These are phyloP conservation scores for Cantharis rustica DNA, from an alignment of 2,888 invertebrate species.

Conservation along the genomic window DNA sequence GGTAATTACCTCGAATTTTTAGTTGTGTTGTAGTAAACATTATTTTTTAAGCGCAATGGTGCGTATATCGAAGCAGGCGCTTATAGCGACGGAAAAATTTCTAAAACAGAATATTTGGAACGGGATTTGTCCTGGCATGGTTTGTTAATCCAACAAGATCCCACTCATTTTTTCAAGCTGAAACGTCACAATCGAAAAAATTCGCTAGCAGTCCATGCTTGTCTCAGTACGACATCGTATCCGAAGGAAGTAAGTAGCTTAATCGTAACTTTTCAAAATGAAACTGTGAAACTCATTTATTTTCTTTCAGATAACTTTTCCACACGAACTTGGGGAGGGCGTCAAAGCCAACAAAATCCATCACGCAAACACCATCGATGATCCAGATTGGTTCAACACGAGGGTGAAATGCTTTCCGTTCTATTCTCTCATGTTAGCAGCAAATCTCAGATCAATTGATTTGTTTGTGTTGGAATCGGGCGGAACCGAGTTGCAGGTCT, in stretches of 20 bases:
- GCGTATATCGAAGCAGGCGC: conserved; percentile 74
- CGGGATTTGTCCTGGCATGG: conserved; percentile 75
- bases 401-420: conserved; percentile 85
- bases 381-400: conserved; percentile 67
- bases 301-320: conserved; percentile 56
- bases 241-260: conserved; percentile 70
- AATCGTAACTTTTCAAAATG: neutral
- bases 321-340: conserved; percentile 57
- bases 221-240: conserved; percentile 76
- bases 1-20: conserved; percentile 46
- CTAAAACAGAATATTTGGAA: conserved; percentile 75
- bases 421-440: conserved; percentile 79
- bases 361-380: conserved; percentile 61
- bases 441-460: conserved; percentile 70
- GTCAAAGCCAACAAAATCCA: conserved; percentile 56
- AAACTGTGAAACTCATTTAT: neutral
- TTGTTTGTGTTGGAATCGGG: conserved; percentile 71
- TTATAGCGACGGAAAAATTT: conserved; percentile 62
- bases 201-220: conserved; percentile 74
- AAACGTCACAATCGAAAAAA: conserved; percentile 63
- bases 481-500: conserved; percentile 60
- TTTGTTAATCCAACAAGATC: conserved; percentile 76
- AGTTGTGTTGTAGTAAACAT: conserved; percentile 45
- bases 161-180: conserved; percentile 73
- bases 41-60: conserved; percentile 65